Conservation (phyloP, 1,140 invertebrate species). For the Lucilia sericata region DNA sequence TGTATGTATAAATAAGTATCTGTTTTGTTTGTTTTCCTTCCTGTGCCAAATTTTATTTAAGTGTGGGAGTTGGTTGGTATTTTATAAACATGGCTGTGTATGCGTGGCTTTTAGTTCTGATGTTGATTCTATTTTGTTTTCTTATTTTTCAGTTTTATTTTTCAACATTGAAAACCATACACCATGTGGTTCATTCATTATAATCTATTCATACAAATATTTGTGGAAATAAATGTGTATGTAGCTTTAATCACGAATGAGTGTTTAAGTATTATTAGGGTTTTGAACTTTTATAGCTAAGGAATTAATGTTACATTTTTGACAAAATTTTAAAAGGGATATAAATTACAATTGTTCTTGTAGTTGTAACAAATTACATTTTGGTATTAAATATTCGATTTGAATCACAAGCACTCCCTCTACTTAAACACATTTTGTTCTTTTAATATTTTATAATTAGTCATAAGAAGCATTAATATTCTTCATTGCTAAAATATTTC, state of each 20-base stretch:
- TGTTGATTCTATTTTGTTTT: neutral
- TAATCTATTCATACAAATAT: conserved; percentile 41
- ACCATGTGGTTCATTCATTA: conserved; percentile 39
- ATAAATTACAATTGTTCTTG: no score
- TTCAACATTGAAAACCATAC: conserved; percentile 20
- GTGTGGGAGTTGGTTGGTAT: neutral
- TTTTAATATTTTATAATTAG: no score
- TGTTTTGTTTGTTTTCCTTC: neutral
- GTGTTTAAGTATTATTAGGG: neutral
- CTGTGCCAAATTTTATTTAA: conserved; percentile 3
- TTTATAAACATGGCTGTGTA: neutral
- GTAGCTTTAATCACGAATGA: neutral
- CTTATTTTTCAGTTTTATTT: neutral
- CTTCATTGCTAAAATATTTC: no score
- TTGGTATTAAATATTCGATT: no score
- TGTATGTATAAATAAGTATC: no score
- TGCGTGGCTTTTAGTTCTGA: neutral
- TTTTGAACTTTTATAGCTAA: no score
- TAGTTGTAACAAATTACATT: no score
- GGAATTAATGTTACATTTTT: no score
- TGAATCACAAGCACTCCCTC: no score
- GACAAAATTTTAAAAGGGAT: no score
- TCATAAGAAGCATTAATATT: no score
- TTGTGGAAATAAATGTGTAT: conserved; percentile 14
- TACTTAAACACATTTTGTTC: no score